phyloP scores from a whole-genome alignment of 2,888 invertebrate genomes.

The Melanotus villosus region DNA sequence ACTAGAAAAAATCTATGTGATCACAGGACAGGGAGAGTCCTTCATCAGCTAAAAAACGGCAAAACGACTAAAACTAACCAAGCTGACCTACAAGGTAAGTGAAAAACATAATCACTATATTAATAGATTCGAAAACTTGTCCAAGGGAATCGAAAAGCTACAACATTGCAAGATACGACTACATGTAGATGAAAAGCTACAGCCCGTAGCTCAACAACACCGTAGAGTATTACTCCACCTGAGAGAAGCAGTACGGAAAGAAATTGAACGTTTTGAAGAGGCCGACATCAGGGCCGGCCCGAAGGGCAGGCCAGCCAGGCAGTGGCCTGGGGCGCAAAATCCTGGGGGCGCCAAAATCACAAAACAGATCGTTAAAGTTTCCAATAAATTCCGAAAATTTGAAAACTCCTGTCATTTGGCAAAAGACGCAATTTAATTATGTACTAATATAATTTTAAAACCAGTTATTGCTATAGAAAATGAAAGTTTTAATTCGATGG shows the following conservation, averaged over 20 bases:
- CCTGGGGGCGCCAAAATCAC: too few relatives aligned
- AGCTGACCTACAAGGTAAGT: slow-evolving; percentile 2
- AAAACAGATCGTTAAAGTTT: too few relatives aligned
- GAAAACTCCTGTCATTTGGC: too few relatives aligned
- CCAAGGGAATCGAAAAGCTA: not conserved
- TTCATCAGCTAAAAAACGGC: not conserved
- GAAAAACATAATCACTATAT: not conserved
- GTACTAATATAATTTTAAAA: too few relatives aligned
- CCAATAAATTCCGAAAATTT: too few relatives aligned
- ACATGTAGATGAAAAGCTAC: not conserved
- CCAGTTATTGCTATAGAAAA: not conserved
- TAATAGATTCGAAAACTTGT: not conserved
- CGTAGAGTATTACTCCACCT: not conserved
- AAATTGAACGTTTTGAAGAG: not conserved
- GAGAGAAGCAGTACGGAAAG: not conserved
- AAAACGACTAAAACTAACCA: not conserved
- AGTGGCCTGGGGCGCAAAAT: too few relatives aligned
- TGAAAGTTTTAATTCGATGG: too few relatives aligned
- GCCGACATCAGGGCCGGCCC: too few relatives aligned
- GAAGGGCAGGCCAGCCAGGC: too few relatives aligned
- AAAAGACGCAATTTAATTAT: too few relatives aligned
- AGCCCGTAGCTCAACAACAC: not conserved
- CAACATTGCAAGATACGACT: not conserved
- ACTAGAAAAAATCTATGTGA: not conserved
- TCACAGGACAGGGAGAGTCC: not conserved